Evolutionary conservation across 1,140 invertebrate species (phyloP).

Genomic region (Ditylenchus dipsaci): DNA sequence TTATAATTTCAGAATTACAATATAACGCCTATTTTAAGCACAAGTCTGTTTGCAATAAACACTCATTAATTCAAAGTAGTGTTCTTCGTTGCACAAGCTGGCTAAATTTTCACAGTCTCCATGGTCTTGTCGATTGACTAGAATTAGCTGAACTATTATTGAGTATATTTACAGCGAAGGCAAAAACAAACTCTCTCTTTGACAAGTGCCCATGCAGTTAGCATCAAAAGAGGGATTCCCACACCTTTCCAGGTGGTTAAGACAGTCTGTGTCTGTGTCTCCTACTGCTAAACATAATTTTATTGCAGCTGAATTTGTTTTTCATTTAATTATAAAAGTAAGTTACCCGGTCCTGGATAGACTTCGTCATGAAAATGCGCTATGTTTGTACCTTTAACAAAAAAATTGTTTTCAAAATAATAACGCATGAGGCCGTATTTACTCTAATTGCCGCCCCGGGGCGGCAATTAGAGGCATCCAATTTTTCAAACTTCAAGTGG

Average conservation of each 20-base stretch:
- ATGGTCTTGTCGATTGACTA: not conserved
- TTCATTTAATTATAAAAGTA: not conserved
- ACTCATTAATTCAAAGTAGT: not conserved
- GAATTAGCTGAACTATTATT: not conserved
- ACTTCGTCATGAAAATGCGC: not conserved
- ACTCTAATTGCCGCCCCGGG: too few species aligned
- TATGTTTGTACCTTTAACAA: too few species aligned
- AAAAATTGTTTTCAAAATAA: too few species aligned
- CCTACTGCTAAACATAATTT: not conserved
- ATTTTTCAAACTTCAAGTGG: too few species aligned
- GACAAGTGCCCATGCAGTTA: not conserved
- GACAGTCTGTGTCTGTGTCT: not conserved
- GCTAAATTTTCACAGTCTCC: not conserved
- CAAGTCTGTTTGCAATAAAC: slow-evolving; percentile 2
- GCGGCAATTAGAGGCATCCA: too few species aligned
- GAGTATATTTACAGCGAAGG: not conserved
- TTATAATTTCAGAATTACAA: too few species aligned
- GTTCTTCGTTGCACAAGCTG: not conserved
- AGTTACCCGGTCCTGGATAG: not conserved
- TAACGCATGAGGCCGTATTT: too few species aligned
- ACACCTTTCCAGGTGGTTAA: not conserved
- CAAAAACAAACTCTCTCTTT: not conserved
- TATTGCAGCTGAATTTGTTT: not conserved
- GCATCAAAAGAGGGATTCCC: not conserved
- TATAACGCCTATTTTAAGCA: not conserved